These are phyloP conservation scores for Anser cygnoides DNA, from an alignment of 2,113 vertebrate species.

Conservation along the genomic window DNA sequence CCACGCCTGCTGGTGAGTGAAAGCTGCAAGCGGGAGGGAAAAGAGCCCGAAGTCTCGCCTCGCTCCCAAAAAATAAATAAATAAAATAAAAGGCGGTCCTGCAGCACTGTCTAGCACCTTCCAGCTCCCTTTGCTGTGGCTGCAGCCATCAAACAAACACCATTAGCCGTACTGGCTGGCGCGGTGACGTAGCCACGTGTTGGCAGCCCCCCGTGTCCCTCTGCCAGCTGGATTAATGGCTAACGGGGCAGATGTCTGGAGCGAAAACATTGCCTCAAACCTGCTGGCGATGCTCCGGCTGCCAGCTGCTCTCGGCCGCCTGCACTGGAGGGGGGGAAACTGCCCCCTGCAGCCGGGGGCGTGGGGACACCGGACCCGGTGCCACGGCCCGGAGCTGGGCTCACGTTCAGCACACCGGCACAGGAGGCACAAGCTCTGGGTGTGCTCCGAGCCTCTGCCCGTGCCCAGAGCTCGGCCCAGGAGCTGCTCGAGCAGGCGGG, in stretches of 20 bases:
- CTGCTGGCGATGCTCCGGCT: neutral
- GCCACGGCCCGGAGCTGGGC: neutral
- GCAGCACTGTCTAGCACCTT: neutral
- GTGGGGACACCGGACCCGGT: accelerated
- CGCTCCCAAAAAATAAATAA: neutral
- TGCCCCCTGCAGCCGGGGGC: neutral
- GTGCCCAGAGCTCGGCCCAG: accelerated
- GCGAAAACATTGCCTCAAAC: neutral
- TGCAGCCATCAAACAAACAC: neutral
- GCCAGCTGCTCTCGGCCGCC: neutral
- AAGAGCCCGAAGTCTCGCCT: neutral
- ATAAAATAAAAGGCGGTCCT: neutral
- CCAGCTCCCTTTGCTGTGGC: neutral
- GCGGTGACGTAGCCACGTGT: neutral
- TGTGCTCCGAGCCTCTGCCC: accelerated
- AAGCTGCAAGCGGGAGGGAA: neutral
- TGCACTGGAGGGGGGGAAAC: accelerated
- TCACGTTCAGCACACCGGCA: neutral
- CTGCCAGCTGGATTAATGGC: neutral
- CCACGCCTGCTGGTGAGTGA: neutral
- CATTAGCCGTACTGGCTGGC: neutral
- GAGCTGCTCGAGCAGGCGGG: neutral
- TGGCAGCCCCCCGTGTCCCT: neutral
- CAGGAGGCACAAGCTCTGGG: neutral
- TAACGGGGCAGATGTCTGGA: neutral